Percentiles rank a stretch among this genome's conserved stretches.
Conservation (phyloP, 2,888 invertebrate species). For the Cosmia pyralina region DNA sequence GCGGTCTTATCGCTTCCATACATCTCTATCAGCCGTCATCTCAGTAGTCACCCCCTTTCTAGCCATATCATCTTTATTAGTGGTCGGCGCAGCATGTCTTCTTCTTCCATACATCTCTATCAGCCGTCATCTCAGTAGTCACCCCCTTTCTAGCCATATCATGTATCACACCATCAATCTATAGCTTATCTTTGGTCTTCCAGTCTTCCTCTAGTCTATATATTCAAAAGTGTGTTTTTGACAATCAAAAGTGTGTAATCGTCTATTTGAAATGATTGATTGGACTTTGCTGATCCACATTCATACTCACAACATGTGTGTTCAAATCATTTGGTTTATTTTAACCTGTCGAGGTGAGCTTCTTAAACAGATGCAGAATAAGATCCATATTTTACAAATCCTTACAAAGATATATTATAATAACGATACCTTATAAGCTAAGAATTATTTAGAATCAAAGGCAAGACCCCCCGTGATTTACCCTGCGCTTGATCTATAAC, state of each 20-base stretch:
- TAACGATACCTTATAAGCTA: slow-evolving; percentile 35
- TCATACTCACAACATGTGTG: no score
- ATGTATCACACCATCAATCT: not conserved
- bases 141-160: not conserved
- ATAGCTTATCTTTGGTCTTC: not conserved
- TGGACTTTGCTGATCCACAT: not conserved
- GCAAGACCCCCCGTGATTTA: slow-evolving; percentile 15
- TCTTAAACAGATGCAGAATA: slow-evolving; percentile 30
- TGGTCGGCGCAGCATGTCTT: no score
- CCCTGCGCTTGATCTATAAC: slow-evolving; percentile 20
- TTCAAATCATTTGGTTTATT: not conserved
- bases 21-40: no score
- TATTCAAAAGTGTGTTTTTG: not conserved
- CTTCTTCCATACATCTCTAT: no score
- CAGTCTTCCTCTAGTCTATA: not conserved
- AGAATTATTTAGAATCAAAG: slow-evolving; percentile 38
- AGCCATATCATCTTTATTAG: no score
- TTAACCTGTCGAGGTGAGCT: not conserved
- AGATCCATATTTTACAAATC: slow-evolving; percentile 28
- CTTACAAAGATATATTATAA: slow-evolving; percentile 29
- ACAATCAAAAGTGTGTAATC: not conserved
- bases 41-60: no score
- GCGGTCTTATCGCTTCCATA: no score
- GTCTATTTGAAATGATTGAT: no score
- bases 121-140: no score